Percentiles rank a stretch among this genome's conserved stretches.
phyloP scores from a whole-genome alignment of 2,888 invertebrate genomes.

The Drosophila lacicola region DNA sequence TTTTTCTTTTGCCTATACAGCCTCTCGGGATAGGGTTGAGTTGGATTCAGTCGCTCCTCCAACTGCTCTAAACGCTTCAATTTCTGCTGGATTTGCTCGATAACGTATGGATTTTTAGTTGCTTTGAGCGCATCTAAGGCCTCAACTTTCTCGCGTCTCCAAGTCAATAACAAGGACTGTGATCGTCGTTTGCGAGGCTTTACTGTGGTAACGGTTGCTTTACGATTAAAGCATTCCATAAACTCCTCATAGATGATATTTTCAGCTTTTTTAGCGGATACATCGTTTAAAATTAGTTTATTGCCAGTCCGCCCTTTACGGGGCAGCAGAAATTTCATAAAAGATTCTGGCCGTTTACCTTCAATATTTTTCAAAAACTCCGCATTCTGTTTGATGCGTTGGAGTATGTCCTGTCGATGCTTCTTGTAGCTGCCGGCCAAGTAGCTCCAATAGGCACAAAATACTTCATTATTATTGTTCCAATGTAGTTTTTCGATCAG shows the following conservation, averaged over 20 bases:
- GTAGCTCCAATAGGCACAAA: slow-evolving; percentile 52
- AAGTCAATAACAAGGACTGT: neutral
- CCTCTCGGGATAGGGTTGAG: neutral
- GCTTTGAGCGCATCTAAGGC: neutral
- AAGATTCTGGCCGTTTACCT: neutral
- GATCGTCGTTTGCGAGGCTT: slow-evolving; percentile 15
- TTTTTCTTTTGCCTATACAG: neutral
- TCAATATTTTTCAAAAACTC: slow-evolving; percentile 11
- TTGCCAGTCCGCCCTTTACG: neutral
- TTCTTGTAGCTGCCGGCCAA: slow-evolving; percentile 47
- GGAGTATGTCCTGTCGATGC: slow-evolving; percentile 37
- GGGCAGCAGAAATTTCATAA: slow-evolving; percentile 6
- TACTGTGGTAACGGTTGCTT: neutral
- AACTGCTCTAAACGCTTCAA: slow-evolving; percentile 4
- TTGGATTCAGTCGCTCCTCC: neutral
- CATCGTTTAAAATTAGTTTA: neutral
- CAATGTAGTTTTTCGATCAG: slow-evolving; percentile 24
- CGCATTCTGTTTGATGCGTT: slow-evolving; percentile 35
- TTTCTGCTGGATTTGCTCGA: slow-evolving; percentile 12
- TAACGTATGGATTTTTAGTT: slow-evolving; percentile 37
- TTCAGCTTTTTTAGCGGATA: slow-evolving; percentile 1
- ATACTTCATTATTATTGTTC: slow-evolving; percentile 23
- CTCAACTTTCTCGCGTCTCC: neutral
- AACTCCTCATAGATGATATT: slow-evolving; percentile 30
- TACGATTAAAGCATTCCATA: slow-evolving; percentile 31